phyloP scores from a whole-genome alignment of 2,113 vertebrate species.

The Ceuthmochares aereus region DNA sequence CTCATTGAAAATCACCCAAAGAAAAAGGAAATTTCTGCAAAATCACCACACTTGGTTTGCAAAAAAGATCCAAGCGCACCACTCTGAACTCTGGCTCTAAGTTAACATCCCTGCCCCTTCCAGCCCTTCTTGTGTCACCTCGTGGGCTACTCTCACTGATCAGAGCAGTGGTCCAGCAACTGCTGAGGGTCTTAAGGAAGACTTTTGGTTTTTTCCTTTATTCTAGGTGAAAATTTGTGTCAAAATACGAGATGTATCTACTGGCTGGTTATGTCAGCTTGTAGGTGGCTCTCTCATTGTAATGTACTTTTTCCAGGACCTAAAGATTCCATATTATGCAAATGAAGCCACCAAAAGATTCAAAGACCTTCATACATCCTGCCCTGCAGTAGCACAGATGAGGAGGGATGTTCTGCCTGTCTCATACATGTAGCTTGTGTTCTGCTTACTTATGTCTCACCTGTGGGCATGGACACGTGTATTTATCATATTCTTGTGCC shows the following conservation, averaged over 20 bases:
- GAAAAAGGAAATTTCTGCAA: not conserved
- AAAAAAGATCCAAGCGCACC: not conserved
- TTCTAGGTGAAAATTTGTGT: not conserved
- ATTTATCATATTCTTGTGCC: not conserved
- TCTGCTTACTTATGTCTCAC: not conserved
- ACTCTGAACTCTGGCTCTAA: not conserved
- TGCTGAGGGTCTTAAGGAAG: not conserved
- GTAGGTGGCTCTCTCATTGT: not conserved
- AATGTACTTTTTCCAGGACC: not conserved
- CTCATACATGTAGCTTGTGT: not conserved
- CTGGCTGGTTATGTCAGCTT: not conserved
- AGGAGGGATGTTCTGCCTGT: not conserved
- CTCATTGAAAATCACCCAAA: not conserved
- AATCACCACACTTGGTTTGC: not conserved
- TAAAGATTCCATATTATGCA: not conserved
- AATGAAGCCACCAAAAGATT: not conserved
- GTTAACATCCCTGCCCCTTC: fast-evolving
- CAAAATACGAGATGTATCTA: not conserved
- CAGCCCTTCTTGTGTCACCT: not conserved
- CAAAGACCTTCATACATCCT: fast-evolving
- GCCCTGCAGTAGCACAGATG: not conserved
- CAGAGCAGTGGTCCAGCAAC: not conserved
- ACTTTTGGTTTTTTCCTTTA: not conserved
- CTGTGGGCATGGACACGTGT: not conserved
- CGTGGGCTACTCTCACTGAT: not conserved